Evolutionary conservation across 2,888 invertebrate species (phyloP), one percentile per base, ranked within the genome.

Genomic region (Osmoderma eremita): DNA sequence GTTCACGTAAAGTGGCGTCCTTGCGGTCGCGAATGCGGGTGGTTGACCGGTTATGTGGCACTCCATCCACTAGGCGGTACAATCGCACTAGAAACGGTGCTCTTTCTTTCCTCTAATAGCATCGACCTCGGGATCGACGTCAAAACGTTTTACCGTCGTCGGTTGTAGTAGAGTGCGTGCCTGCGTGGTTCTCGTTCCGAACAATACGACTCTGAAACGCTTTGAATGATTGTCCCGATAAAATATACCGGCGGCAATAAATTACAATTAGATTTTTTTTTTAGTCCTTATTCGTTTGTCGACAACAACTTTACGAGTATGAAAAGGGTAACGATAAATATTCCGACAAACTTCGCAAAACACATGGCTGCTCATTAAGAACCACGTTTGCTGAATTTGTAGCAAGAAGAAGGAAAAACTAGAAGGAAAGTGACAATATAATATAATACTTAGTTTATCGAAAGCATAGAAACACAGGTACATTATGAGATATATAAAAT

Each of bases 11-110:
- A 22, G 30, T 30, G 61, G 24, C 41, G 41, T 63, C 63, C 63
- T 63, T 53, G 63, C 51, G 49, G 63, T 30, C 50, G 63, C 39
- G 12, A 39, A 51, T 51, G 53, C 17, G 53, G 51, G 51, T 63
- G 39, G 41, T 50, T 63, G 63, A 53, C 63, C 63, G 63, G 24
- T 53, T 51, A 30, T 30, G 51, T 24, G 30, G 51, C 30, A 51
- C 30, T 36, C 18, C 38, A 50, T 22, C 50, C 22, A 50, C 22
- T 20, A 17, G 4, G 49, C 49, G n/a, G 22, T 22, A 50, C 13
- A 50, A 50, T 24, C 30, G 6, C 50, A 50, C 30, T 24, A 24
- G 22, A 13, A 13, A 22, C 50, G 22, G 18, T 50, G 13, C 6
- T 50, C 22, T 8, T 50, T 50, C 13, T 13, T 50, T 50, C 50